Base-by-base conservation (phyloP, 2,888 invertebrate genomes). In the Stenichneumon culpator region DNA sequence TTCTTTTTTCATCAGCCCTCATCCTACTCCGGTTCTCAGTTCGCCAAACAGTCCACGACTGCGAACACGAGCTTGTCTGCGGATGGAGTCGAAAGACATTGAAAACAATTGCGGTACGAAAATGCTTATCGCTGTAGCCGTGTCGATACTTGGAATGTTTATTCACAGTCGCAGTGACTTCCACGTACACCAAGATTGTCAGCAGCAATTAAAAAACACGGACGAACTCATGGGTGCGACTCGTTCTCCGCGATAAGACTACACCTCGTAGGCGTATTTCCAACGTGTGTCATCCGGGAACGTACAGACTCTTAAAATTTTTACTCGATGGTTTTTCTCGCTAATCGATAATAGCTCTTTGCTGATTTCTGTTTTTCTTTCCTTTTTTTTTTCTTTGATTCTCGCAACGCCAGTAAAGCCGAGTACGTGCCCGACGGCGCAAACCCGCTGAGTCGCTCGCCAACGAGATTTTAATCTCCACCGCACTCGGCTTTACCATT, bases 251-350 rank as follows among this genome's bases (percentile, higher is more conserved):
- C 28, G 65, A 78, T 32, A 25, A 81, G 60, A 54, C 54, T n/a
- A 67, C 16, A 69, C 63, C 25, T 28, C 14, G 22, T 19, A 36
- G 39, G 72, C 78, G 68, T 70, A 73, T 81, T 80, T 73, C 81
- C 81, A 68, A 36, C 50, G 32, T 77, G 83, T 83, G 44, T 80
- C 84, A 81, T 81, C 39, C 39, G n/a, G 36, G n/a, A 50, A 63
- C 54, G 52, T 72, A 39, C 44, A 2, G 47, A 73, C 60, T 68
- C 36, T 9, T 36, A 19, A 54, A 73, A 73, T 81, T 84, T 78
- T 74, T 36, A 11, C 50, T 5, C 69, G 39, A 22, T 14, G 44
- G 67, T 52, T 70, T 36, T 83, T 79, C 68, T 39, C 44, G 54
- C 68, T 78, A 74, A 82, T 78, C 78, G 52, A 69, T 82, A 68